Evolutionary conservation across 2,113 vertebrate species (phyloP).

Genomic region (Pogona vitticeps): DNA sequence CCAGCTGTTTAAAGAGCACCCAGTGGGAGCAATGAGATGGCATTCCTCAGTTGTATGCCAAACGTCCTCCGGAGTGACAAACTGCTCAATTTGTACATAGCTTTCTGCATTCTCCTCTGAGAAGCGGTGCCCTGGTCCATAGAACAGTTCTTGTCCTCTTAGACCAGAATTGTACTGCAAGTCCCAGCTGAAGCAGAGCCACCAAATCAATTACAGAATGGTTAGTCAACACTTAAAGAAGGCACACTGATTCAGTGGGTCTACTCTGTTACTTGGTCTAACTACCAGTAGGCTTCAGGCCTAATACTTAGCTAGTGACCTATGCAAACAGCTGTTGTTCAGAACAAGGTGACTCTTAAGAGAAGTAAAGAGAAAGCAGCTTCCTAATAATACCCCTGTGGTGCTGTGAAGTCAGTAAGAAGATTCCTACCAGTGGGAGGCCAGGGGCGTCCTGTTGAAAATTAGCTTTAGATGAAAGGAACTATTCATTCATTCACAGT

Average conservation of each 20-base stretch:
- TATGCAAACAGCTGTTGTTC: slow-evolving; percentile 50
- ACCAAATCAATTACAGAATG: too few relatives aligned
- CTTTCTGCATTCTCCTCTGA: slow-evolving; percentile 35
- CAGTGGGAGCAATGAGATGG: neutral
- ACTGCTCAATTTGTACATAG: neutral
- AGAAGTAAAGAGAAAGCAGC: slow-evolving; percentile 47
- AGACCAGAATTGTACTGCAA: neutral
- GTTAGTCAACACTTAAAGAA: too few relatives aligned
- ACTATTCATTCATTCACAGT: slow-evolving; percentile 8
- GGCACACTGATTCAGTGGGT: too few relatives aligned
- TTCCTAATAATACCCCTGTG: neutral
- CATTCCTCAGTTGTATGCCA: neutral
- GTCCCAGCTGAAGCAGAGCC: too few relatives aligned
- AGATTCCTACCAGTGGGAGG: neutral
- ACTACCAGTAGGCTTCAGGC: too few relatives aligned
- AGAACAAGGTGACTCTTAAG: slow-evolving; percentile 62
- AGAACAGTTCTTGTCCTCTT: neutral
- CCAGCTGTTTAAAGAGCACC: slow-evolving; percentile 1
- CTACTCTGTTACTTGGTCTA: too few relatives aligned
- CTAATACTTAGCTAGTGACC: neutral
- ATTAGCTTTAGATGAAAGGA: neutral
- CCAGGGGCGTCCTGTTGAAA: too few relatives aligned
- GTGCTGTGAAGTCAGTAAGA: slow-evolving; percentile 36
- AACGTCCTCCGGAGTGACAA: slow-evolving; percentile 34
- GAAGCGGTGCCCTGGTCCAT: neutral